Percentiles rank a stretch among this genome's conserved stretches.
These are phyloP conservation scores for Meleagris gallopavo DNA, from an alignment of 2,113 vertebrate species.

Conservation along the genomic window DNA sequence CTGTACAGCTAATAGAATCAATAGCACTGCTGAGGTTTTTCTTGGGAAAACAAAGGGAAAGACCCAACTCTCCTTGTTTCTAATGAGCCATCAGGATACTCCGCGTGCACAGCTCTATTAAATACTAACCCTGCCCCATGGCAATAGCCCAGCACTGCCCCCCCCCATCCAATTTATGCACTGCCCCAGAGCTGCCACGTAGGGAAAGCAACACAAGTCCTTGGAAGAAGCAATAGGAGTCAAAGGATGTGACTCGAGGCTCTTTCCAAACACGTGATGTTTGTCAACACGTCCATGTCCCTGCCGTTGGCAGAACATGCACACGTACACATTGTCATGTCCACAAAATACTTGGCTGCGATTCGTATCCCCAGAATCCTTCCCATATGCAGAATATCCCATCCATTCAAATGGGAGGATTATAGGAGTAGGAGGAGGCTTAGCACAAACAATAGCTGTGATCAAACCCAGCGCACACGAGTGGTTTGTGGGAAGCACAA, in stretches of 20 bases:
- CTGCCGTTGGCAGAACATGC: neutral
- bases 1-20: neutral
- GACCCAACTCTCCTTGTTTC: neutral
- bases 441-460: conserved; percentile 67
- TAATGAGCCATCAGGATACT: neutral
- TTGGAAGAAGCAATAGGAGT: neutral
- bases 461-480: neutral
- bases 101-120: neutral
- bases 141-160: neutral
- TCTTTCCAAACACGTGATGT: neutral
- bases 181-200: neutral
- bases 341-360: conserved; percentile 6
- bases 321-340: rapidly evolving
- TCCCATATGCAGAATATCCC: conserved; percentile 41
- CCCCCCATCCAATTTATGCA: neutral
- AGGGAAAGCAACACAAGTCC: neutral
- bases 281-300: neutral
- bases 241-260: neutral
- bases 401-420: conserved; percentile 29
- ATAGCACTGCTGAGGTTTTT: neutral
- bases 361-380: neutral
- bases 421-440: conserved; percentile 57
- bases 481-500: conserved; percentile 52
- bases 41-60: neutral
- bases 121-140: rapidly evolving